These are phyloP conservation scores for Eublepharis macularius DNA, from an alignment of 2,113 vertebrate genomes.

Conservation along the genomic window DNA sequence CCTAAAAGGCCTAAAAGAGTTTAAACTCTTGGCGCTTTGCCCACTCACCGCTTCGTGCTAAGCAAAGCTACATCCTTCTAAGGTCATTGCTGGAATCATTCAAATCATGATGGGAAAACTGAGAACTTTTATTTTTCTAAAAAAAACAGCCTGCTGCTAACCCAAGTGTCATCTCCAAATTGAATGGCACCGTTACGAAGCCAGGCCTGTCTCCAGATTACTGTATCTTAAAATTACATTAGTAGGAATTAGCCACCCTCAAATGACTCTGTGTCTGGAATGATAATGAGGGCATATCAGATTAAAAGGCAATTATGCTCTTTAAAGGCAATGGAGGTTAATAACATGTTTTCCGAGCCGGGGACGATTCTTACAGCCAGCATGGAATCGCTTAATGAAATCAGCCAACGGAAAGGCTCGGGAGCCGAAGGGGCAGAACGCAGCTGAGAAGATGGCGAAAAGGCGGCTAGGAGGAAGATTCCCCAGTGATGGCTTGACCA, in stretches of 20 bases:
- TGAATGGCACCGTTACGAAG: conserved; percentile 8
- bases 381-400: conserved; percentile 63
- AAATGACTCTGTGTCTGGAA: conserved; percentile 71
- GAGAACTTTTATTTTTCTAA: conserved; percentile 50
- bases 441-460: neutral
- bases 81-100: neutral
- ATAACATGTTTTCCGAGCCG: conserved; percentile 64
- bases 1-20: too few relatives aligned
- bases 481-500: neutral
- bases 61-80: too few relatives aligned
- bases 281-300: conserved; percentile 69
- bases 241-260: conserved; percentile 58
- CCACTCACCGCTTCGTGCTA: too few relatives aligned
- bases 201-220: conserved; percentile 63
- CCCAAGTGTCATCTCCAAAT: conserved; percentile 65
- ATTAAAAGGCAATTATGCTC: conserved; percentile 75
- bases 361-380: conserved; percentile 41
- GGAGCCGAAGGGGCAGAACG: neutral
- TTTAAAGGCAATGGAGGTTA: conserved; percentile 74
- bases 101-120: neutral
- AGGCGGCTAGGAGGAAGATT: neutral
- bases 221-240: conserved; percentile 69
- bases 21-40: too few relatives aligned
- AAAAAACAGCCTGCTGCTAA: conserved; percentile 24
- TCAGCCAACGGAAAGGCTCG: conserved; percentile 46